Conservation (phyloP, 2,888 invertebrate species). For the Flexamia atlantica region DNA sequence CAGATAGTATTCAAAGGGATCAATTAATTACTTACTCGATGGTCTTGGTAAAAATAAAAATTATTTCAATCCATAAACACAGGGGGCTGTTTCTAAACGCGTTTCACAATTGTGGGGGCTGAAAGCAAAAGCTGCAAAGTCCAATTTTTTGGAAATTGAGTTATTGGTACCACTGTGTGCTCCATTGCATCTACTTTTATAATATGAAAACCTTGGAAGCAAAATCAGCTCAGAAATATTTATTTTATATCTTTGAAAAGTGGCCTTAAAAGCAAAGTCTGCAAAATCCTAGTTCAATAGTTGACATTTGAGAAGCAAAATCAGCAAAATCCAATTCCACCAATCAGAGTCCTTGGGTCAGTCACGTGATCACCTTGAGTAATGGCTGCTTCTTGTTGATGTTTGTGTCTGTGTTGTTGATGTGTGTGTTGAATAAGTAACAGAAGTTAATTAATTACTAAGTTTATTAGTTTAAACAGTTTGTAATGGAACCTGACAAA, state of each 20-base stretch:
- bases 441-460: not conserved
- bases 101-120: constrained; percentile 3
- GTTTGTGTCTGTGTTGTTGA: not conserved
- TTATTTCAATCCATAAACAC: no score
- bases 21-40: no score
- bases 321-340: constrained; percentile 52
- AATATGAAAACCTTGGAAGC: constrained; percentile 34
- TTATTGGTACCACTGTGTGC: constrained; percentile 57
- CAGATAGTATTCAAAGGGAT: no score
- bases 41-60: no score
- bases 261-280: constrained; percentile 55
- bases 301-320: constrained; percentile 55
- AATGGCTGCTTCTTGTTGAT: not conserved
- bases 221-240: constrained; percentile 46
- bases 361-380: constrained; percentile 40
- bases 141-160: constrained; percentile 42
- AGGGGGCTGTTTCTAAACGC: no score
- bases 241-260: constrained; percentile 50
- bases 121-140: constrained; percentile 25
- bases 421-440: not conserved
- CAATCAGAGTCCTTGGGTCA: constrained; percentile 42
- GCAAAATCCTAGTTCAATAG: constrained; percentile 52
- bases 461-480: constrained; percentile 36
- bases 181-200: constrained; percentile 32
- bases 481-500: constrained; percentile 52